Base-by-base conservation (phyloP, 2,113 vertebrate genomes). In the Gymnogyps californianus region DNA sequence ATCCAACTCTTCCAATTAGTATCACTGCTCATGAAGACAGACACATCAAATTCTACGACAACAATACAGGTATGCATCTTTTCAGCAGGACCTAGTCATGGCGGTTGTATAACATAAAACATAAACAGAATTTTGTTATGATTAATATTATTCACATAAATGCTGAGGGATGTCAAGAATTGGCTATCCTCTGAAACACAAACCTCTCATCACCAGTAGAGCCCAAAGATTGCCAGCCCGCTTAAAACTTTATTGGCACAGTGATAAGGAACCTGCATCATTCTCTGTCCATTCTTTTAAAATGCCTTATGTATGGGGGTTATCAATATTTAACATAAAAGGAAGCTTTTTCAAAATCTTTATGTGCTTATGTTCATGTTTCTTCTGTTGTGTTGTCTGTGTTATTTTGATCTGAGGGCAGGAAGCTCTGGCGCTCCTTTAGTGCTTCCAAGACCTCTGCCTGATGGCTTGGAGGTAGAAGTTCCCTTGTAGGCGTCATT, bases 21-120 rank as follows among this genome's bases (percentile, higher is more conserved):
- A 99, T 99, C 96, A 99, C 99, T 19, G 99, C 99, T 49, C 99
- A 99, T 95, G 99, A 99, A 97, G 99, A 99, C 96, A 98, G 99
- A 81, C 99, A 99, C 97, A 99, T 99, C 97, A 99, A 99, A 92
- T 99, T 99, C 98, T 99, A 99, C 6, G 99, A 99, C 98, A 99
- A 99, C 97, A 99, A 99, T 97, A 99, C 99, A 98, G 99, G 99
- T 99, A 97, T 10, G 84, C n/a, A 44, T 84, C 47, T 64, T 85
- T 81, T 55, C 75, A 57, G 52, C 38, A 54, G 46, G 12, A 52
- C 19, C 51, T 80, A 66, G 26, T 51, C 49, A 26, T 57, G 84
- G 49, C 6, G 2, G 24, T 22, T 70, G 16, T 92, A 16, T 70
- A 64, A 81, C n/a, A n/a, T 71, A 49, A 74, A 89, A 71, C 14